These are phyloP conservation scores for Deroplatys truncata DNA, from an alignment of 2,888 invertebrate species.

Conservation along the genomic window DNA sequence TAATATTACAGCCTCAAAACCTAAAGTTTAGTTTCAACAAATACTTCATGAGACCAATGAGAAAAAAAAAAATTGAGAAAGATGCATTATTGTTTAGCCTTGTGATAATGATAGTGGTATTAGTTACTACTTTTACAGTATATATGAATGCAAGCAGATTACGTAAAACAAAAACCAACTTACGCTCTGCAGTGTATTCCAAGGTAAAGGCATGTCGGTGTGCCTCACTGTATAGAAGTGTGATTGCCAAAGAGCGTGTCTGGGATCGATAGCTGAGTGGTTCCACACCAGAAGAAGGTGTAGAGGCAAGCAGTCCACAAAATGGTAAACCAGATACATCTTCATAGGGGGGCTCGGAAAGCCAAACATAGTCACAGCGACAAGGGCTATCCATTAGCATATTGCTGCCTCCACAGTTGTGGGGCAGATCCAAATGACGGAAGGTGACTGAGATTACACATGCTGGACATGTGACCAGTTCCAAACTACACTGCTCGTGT, in stretches of 20 bases:
- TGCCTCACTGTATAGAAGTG: constrained; percentile 54
- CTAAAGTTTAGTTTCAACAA: background rate
- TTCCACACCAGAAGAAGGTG: constrained; percentile 34
- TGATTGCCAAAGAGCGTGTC: constrained; percentile 56
- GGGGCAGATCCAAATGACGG: constrained; percentile 44
- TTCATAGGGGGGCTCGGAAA: constrained; percentile 62
- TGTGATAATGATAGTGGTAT: too few relatives aligned
- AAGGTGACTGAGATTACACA: constrained; percentile 57
- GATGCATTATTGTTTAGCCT: too few relatives aligned
- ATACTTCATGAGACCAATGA: background rate
- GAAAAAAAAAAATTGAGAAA: too few relatives aligned
- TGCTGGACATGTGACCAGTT: constrained; percentile 66
- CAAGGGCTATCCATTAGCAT: constrained; percentile 40
- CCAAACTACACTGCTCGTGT: constrained; percentile 57
- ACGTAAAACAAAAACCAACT: constrained; percentile 35
- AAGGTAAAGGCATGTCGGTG: constrained; percentile 60
- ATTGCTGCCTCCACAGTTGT: constrained; percentile 42
- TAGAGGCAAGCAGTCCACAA: constrained; percentile 48
- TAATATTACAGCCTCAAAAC: too few relatives aligned
- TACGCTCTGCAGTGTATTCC: constrained; percentile 61
- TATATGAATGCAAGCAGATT: too few relatives aligned
- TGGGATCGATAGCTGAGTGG: constrained; percentile 54
- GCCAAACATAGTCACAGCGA: constrained; percentile 60
- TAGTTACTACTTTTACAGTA: too few relatives aligned
- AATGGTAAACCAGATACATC: constrained; percentile 56